Conservation (phyloP, 2,113 vertebrate genomes). For the Osmerus eperlanus region DNA sequence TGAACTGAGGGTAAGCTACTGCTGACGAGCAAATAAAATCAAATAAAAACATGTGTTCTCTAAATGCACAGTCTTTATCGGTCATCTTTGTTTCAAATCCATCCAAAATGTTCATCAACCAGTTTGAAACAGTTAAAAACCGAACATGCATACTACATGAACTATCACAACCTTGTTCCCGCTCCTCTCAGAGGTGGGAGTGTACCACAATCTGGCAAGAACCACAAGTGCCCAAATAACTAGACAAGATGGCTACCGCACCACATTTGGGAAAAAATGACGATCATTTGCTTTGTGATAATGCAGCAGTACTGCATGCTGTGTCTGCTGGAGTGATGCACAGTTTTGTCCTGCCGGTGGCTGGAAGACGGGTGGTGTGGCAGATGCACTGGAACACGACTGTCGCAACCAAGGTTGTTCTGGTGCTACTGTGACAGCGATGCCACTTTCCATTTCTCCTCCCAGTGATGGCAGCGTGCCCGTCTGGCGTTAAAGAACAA, state of each 20-base stretch:
- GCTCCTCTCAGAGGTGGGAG: too few species aligned
- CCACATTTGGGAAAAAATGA: too few species aligned
- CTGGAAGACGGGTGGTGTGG: constrained; percentile 32
- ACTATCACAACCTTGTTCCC: too few species aligned
- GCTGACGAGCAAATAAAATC: too few species aligned
- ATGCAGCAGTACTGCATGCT: constrained; percentile 9
- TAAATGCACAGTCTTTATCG: too few species aligned
- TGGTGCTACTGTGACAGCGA: constrained; percentile 61
- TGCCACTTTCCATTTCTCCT: constrained; percentile 65
- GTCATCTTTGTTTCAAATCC: too few species aligned
- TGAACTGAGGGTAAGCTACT: neutral
- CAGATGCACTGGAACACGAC: constrained; percentile 60
- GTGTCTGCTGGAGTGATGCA: constrained; percentile 17
- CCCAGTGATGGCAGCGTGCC: constrained; percentile 61
- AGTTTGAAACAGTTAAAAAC: too few species aligned
- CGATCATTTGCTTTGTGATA: neutral
- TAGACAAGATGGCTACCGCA: neutral
- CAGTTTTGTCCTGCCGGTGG: constrained; percentile 41
- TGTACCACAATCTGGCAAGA: neutral
- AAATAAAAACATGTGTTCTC: too few species aligned
- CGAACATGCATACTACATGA: too few species aligned
- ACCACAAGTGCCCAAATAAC: neutral
- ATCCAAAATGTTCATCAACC: too few species aligned
- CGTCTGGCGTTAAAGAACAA: constrained; percentile 62
- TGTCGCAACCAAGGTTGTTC: constrained; percentile 62